Evolutionary conservation across 2,888 invertebrate species (phyloP), one percentile per base, ranked within the genome.

Genomic region (Pocota personata): DNA sequence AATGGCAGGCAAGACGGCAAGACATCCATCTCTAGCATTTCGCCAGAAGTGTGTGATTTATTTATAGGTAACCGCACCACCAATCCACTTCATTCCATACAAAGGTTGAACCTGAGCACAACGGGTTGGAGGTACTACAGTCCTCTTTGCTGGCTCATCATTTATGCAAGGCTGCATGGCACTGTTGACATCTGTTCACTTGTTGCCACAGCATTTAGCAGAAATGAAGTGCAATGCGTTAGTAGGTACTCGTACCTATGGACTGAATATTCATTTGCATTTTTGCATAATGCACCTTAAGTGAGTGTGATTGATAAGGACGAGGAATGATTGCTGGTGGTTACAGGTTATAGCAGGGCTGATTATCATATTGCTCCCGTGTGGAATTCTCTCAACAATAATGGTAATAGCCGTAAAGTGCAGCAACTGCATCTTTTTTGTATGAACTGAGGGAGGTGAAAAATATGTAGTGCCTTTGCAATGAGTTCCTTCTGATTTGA

Each of bases 1-100:
- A 76, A 82, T 76, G 86, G 66, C 80, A 86, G 64, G 52, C 69
- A 76, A 72, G 76, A 76, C 82, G 64, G 27, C 52, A 66, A 60
- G 67, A 71, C 71, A 75, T 72, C 50, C 69, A 76, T 82, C 76
- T 75, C 73, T 66, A 67, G 55, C 40, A 82, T 82, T 86, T 82
- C 86, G 48, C 76, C 52, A 86, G 86, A 86, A 86, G 86, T 86
- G 86, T 86, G 86, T 86, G 80, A 86, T 80, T 86, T 86, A 86
- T 86, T 86, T 86, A 86, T 86, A 86, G 75, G 80, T 55, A 83
- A 66, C 52, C 14, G 40, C 72, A 19, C 58, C 66, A 66, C 58
- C 71, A 57, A 8, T 32, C 19, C 37, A 62, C 37, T 62, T 27
- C 62, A 76, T 35, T 37, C 62, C 50, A 55, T n/a, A n/a, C 19